Percentiles rank a stretch among this genome's conserved stretches.
Evolutionary conservation across 1,140 invertebrate genomes (phyloP).

Genomic region (Drosophila bocqueti): DNA sequence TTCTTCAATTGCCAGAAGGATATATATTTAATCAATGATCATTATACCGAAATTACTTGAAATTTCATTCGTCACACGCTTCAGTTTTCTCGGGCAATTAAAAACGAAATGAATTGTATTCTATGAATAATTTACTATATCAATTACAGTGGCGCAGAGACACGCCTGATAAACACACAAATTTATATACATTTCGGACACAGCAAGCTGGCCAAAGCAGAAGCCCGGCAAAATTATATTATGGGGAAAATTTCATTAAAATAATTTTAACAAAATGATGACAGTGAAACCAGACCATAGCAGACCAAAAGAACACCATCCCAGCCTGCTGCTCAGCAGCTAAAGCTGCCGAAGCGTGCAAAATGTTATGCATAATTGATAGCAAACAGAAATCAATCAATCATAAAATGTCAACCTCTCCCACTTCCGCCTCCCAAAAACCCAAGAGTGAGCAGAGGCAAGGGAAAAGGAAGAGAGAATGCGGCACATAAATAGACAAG

Average conservation of each 20-base stretch:
- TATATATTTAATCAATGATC: constrained; percentile 18
- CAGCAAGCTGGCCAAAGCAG: constrained; percentile 16
- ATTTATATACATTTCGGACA: constrained; percentile 1
- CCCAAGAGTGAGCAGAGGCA: not conserved
- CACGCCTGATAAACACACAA: constrained; percentile 9
- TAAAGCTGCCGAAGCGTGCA: constrained; percentile 69
- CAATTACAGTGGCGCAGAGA: constrained; percentile 41
- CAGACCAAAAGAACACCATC: not conserved
- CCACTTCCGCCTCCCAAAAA: constrained; percentile 1
- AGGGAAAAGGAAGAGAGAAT: constrained; percentile 3
- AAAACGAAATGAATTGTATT: constrained; percentile 51
- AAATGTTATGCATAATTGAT: constrained; percentile 81
- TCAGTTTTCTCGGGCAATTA: constrained; percentile 47
- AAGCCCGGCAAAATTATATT: constrained; percentile 48
- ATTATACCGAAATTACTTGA: constrained; percentile 16
- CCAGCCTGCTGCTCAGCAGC: constrained; percentile 19
- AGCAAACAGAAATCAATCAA: constrained; percentile 79
- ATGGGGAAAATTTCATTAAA: constrained; percentile 76
- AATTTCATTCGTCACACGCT: constrained; percentile 32
- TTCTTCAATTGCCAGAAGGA: constrained; percentile 14
- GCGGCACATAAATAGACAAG: constrained; percentile 42
- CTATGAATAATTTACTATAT: constrained; percentile 53
- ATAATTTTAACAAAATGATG: constrained; percentile 73
- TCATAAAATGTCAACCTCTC: constrained; percentile 71
- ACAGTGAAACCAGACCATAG: constrained; percentile 13